These are phyloP conservation scores for Hemichromis elongatus DNA, from an alignment of 2,113 vertebrate species.

Conservation along the genomic window DNA sequence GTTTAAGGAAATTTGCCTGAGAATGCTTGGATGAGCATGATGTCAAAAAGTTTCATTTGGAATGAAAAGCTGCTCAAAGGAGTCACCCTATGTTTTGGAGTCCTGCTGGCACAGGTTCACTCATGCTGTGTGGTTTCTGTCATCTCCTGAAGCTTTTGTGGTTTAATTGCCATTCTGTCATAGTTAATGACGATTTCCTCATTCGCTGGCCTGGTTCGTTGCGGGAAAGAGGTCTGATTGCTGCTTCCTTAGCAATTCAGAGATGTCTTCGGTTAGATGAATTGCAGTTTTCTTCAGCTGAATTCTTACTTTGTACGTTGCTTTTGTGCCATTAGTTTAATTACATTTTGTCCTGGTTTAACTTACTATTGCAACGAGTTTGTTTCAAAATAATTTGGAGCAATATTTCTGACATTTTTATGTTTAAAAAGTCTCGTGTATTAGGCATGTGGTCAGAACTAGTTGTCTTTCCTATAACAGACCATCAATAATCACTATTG, in stretches of 20 bases:
- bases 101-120: background rate
- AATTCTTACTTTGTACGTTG: background rate
- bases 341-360: background rate
- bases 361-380: background rate
- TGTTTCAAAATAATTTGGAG: background rate
- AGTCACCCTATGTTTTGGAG: background rate
- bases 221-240: background rate
- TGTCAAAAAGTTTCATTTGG: background rate
- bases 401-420: background rate
- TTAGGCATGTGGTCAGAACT: background rate
- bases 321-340: background rate
- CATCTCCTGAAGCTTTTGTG: background rate
- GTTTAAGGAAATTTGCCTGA: background rate
- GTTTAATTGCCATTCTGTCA: background rate
- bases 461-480: background rate
- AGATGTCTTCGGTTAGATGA: background rate
- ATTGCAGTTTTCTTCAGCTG: background rate
- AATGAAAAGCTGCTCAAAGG: background rate
- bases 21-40: background rate
- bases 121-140: background rate
- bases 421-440: background rate
- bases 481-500: background rate
- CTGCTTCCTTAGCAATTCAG: background rate
- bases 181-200: background rate
- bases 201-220: background rate